Percentiles rank a stretch among this genome's conserved stretches.
Evolutionary conservation across 2,797 vertebrate genomes (phyloP).

Genomic region (Alectoris magna): DNA sequence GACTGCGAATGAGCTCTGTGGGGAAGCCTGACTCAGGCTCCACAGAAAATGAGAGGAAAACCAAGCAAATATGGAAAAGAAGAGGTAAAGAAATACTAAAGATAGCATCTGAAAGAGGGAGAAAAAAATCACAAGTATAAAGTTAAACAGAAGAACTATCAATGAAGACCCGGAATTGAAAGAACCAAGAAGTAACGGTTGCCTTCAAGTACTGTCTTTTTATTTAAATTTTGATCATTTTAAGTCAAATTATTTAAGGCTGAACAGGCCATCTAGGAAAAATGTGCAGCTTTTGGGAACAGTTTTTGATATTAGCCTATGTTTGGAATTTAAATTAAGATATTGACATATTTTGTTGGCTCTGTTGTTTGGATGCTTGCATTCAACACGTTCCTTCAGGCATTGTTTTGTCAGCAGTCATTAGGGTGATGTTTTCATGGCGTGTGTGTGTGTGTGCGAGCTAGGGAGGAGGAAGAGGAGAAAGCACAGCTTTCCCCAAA

Average conservation of each 20-base stretch:
- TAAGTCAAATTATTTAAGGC: neutral
- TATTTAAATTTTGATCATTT: constrained; percentile 30
- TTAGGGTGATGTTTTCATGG: constrained; percentile 33
- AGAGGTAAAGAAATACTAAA: constrained; percentile 33
- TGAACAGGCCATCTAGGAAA: neutral
- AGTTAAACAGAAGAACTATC: constrained; percentile 8
- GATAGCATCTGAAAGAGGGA: neutral
- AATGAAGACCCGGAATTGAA: constrained; percentile 34
- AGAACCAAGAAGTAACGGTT: neutral
- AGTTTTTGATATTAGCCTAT: neutral
- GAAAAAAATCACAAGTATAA: neutral
- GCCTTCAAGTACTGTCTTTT: neutral
- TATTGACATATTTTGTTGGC: neutral
- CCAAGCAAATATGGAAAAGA: constrained; percentile 3
- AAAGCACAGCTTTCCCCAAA: constrained; percentile 36
- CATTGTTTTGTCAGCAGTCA: constrained; percentile 38
- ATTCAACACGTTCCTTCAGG: constrained; percentile 21
- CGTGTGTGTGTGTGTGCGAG: too few relatives aligned
- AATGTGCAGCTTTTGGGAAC: neutral
- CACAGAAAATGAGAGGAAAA: constrained; percentile 14
- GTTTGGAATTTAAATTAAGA: constrained; percentile 20
- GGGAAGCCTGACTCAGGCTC: neutral
- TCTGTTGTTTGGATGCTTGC: constrained; percentile 27
- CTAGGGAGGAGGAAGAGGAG: neutral
- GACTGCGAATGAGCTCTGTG: constrained; percentile 24